Base-by-base conservation (phyloP, 1,140 invertebrate species). In the Drosophila persimilis region DNA sequence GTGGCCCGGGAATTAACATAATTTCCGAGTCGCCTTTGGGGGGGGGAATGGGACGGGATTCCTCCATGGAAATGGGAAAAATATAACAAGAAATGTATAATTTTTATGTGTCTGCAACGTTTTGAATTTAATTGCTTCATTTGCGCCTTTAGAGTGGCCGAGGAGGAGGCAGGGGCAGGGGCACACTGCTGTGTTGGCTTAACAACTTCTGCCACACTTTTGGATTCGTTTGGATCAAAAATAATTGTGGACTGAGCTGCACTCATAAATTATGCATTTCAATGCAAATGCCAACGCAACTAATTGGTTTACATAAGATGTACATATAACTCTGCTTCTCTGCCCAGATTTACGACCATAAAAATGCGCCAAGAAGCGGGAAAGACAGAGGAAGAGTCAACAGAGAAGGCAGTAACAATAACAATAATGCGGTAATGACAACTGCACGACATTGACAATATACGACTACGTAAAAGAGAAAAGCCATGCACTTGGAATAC, bases 111-210 rank as follows among this genome's bases (percentile, higher is more conserved):
- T 62, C 64, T 71, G 65, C 53, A 56, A 64, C 50, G 35, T 81
- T 75, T 72, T 73, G 81, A 83, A 83, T 88, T 88, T 76, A 88
- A 86, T 86, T 83, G 81, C 78, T 86, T 86, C 78, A 89, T 89
- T 86, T 86, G 71, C 83, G 73, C 73, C 77, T 56, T 11, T 13
- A 5, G 35, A 39, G 29, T 7, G 67, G 71, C 56, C 56, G 55
- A 39, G 53, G 67, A 50, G 26, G 35, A 26, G 20, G 2, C 22
- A 20, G 20, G 29, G 39, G 7, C 44, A 43, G 9, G 0, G 29
- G 6, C 1, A 1, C 35, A 35, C 8, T 11, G 31, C 9, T 11
- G 9, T 46, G 20, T 54, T 70, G 61, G 54, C 45, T 71, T 76
- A 54, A 75, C 65, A 31, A 46, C 61, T 72, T 73, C 67, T 64